Percentiles rank a stretch among this genome's conserved stretches.
Evolutionary conservation across 1,140 invertebrate genomes (phyloP).

Genomic region (Monomorium pharaonis): DNA sequence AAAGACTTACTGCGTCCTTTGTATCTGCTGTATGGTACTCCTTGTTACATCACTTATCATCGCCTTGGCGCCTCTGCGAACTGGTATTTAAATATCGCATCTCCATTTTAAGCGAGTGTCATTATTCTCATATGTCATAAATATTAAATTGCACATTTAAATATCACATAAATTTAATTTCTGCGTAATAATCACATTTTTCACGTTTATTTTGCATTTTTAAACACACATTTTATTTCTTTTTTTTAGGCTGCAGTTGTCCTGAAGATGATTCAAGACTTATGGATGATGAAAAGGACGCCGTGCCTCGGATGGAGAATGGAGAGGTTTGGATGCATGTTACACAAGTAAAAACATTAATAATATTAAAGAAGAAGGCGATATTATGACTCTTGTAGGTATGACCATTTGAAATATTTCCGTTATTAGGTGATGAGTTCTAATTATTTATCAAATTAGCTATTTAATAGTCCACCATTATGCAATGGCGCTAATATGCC

Average conservation of each 20-base stretch:
- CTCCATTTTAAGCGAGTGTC: not conserved
- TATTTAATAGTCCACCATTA: too few relatives aligned
- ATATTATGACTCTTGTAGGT: too few relatives aligned
- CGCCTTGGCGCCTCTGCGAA: constrained; percentile 94
- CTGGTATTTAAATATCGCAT: constrained; percentile 82
- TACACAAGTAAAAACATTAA: not conserved
- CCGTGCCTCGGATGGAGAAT: constrained; percentile 90
- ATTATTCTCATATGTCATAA: not conserved
- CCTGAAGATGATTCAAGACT: constrained; percentile 88
- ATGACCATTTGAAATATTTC: too few relatives aligned
- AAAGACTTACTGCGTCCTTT: constrained; percentile 91
- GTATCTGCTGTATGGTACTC: constrained; percentile 90
- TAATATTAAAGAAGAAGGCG: not conserved
- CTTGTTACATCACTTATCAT: constrained; percentile 94
- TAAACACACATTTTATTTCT: not conserved
- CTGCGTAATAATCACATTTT: not conserved
- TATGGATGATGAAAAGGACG: constrained; percentile 87
- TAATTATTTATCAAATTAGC: too few relatives aligned
- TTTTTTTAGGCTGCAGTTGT: constrained; percentile 89
- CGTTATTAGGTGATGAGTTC: too few relatives aligned
- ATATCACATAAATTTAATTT: not conserved
- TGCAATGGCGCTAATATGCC: too few relatives aligned
- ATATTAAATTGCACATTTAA: not conserved
- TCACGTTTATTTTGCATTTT: not conserved
- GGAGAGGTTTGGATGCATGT: constrained; percentile 82